Percentiles rank a stretch among this genome's conserved stretches.
These are phyloP conservation scores for Tragelaphus buxtoni DNA, from an alignment of 2,113 vertebrate genomes.

Conservation along the genomic window DNA sequence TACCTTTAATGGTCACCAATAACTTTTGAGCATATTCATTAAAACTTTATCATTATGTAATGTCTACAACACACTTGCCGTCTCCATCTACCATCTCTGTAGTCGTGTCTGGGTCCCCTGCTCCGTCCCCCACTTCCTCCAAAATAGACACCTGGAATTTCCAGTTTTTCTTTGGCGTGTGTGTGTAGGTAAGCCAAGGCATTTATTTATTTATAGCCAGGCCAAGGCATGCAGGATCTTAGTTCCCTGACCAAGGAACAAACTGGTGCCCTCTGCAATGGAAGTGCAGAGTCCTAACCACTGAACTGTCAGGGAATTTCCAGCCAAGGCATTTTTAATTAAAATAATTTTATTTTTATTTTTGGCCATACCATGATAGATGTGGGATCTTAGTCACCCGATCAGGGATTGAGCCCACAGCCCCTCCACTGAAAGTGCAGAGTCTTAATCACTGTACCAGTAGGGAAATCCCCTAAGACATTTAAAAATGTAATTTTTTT, in stretches of 20 bases:
- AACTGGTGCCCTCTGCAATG: neutral
- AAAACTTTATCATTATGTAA: neutral
- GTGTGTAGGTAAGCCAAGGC: neutral
- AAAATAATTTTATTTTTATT: neutral
- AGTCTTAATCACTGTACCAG: neutral
- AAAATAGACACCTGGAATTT: neutral
- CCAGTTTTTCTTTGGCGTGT: neutral
- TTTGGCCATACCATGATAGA: neutral
- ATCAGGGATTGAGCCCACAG: neutral
- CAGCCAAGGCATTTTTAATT: neutral
- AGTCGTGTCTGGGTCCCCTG: neutral
- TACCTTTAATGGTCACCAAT: neutral
- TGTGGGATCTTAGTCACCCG: neutral
- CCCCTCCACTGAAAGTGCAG: neutral
- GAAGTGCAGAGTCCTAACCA: neutral
- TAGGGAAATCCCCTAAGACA: neutral
- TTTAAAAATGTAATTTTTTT: neutral
- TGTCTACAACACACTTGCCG: neutral
- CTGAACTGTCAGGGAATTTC: neutral
- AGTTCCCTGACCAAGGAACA: neutral
- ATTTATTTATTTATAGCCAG: neutral
- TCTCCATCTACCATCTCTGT: neutral
- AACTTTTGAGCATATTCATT: neutral
- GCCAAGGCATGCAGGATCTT: neutral
- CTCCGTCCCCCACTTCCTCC: neutral